Evolutionary conservation across 1,140 invertebrate genomes (phyloP), one percentile per base, ranked within the genome.

Genomic region (Plectrocnemia conspersa): DNA sequence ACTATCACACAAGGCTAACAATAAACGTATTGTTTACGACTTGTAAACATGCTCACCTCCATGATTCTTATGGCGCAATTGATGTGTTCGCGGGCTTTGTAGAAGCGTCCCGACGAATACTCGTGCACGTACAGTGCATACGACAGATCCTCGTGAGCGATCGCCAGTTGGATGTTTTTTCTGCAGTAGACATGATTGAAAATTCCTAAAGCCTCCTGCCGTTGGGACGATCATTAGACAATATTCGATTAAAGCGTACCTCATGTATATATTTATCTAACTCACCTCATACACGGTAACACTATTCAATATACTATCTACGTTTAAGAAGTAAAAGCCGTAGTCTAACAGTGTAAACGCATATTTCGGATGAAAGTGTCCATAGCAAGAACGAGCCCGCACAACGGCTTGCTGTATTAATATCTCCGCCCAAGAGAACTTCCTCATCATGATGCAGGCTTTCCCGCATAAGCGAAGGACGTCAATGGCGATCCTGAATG

Each of bases 101-200:
- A 77, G 70, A 95, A 96, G 56, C 84, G 81, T 3, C 91, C 91
- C 9, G 88, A 85, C 66, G 83, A 91, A 68, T 97, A 96, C 73
- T 95, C 91, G 38, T 87, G 81, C 7, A 95, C 91, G 68, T 95
- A 96, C 13, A 89, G 82, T 23, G 90, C 90, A 74, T 95, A 96
- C 1, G 91, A 90, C 10, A 95, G 73, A 74, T 95, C 91, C 74
- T 94, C 91, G 69, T 91, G 84, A 21, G 86, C 87, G 21, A 88
- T 80, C 1, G 91, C 92, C 47, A 94, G 85, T 66, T 88, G 83
- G 48, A 95, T 80, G 75, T 92, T 94, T 65, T 82, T 81, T 61
- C 82, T 82, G 9, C 89, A 87, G 76, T 93, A 95, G 64, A 93
- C 82, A 50, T 74, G 68, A 65, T 82, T 80, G 50, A 89, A 80